Conservation (phyloP, 2,113 vertebrate genomes). For the Cromileptes altivelis region DNA sequence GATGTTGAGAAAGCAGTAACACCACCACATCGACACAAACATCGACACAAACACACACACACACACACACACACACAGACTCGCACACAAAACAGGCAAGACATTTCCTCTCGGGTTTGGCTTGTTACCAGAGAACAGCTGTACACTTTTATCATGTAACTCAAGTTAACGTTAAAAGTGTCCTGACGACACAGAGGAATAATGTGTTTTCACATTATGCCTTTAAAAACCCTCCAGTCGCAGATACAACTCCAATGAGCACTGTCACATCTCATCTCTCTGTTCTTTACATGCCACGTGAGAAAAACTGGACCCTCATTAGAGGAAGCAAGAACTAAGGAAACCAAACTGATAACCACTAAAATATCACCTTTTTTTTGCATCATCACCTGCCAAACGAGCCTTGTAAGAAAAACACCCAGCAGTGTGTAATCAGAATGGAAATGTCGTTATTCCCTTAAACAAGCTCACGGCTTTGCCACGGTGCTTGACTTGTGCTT, state of each 20-base stretch:
- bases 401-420: not conserved
- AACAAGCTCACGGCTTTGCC: slow-evolving; percentile 46
- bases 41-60: slow-evolving; percentile 2
- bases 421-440: slow-evolving; percentile 32
- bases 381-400: slow-evolving; percentile 48
- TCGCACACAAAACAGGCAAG: not conserved
- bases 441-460: slow-evolving; percentile 55
- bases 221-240: not conserved
- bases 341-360: slow-evolving; percentile 17
- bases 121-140: slow-evolving; percentile 24
- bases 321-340: not conserved
- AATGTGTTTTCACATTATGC: not conserved
- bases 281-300: not conserved
- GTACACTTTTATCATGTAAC: slow-evolving; percentile 8
- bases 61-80: not conserved
- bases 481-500: slow-evolving; percentile 9
- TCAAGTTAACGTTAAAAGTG: slow-evolving; percentile 34
- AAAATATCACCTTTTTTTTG: not conserved
- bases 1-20: slow-evolving; percentile 59
- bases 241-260: not conserved
- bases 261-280: not conserved
- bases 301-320: slow-evolving; percentile 1
- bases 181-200: slow-evolving; percentile 13
- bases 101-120: slow-evolving; percentile 24
- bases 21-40: slow-evolving; percentile 7